Base-by-base conservation (phyloP, 2,797 vertebrate genomes). In the Diplodus puntazzo region DNA sequence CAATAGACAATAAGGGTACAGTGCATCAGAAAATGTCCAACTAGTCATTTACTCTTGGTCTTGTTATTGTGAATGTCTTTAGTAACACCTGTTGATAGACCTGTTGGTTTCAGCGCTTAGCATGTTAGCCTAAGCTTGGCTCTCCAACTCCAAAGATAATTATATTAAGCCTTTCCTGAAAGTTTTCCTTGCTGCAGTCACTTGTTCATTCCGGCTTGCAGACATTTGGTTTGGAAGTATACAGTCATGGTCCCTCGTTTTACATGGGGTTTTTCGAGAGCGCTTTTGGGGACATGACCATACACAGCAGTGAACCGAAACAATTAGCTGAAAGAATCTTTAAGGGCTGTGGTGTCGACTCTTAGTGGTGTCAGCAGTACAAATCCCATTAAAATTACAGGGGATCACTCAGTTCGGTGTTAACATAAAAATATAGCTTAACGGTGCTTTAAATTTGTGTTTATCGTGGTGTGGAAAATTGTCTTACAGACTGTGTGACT, bases 401-500 rank as follows among this genome's bases (percentile, higher is more conserved):
- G n/a, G 17, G 34, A 50, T 30, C 8, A 21, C 39, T 78, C 10
- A 67, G 12, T 20, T 58, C 25, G 9, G 23, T 46, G 21, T 69
- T 46, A 50, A 57, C 9, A 71, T 8, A 49, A n/a, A 66, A 42
- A 20, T 39, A 46, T 39, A 59, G 17, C 17, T 65, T 39, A 66
- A 65, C 54, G 27, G 10, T 52, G 23, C 23, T 57, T 71, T 43
- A 52, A 57, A 64, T 75, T 53, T 45, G 12, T 60, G 21, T 70
- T 43, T 42, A 50, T 68, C 52, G n/a, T 62, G 27, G 10, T 20
- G 57, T 45, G 48, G 20, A 67, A 62, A 61, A 69, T 20, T 55
- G 67, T 42, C 12, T 17, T 39, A 54, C 10, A 45, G 10, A 60
- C 52, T 64, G 21, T 49, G 21, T 79, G 25, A 66, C 55, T 81